Percentiles rank a stretch among this genome's conserved stretches.
These are phyloP conservation scores for Drosophila diplacantha DNA, from an alignment of 2,888 invertebrate genomes.

Conservation along the genomic window DNA sequence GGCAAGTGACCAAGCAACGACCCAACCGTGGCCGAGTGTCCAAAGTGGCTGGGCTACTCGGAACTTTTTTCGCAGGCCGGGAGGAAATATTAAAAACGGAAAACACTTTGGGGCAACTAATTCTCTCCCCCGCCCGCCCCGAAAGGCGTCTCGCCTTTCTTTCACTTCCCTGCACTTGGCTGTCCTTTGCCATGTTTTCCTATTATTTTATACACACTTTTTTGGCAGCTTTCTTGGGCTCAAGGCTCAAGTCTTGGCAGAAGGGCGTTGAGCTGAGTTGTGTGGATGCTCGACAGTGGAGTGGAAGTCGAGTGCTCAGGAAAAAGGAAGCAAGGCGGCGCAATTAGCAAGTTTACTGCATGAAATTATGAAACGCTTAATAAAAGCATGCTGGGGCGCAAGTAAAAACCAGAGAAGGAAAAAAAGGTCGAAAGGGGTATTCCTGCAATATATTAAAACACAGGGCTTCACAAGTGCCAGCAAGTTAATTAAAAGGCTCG, in stretches of 20 bases:
- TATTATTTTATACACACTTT: slow-evolving; percentile 29
- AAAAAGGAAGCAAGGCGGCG: slow-evolving; percentile 61
- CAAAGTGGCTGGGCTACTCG: slow-evolving; percentile 40
- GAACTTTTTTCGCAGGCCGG: slow-evolving; percentile 60
- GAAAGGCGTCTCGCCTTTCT: slow-evolving; percentile 17
- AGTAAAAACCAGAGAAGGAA: slow-evolving; percentile 4
- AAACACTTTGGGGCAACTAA: slow-evolving; percentile 69
- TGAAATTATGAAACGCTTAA: slow-evolving; percentile 70
- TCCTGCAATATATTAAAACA: slow-evolving; percentile 46
- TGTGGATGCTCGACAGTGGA: slow-evolving; percentile 17
- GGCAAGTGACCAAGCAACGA: slow-evolving; percentile 23
- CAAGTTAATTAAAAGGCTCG: slow-evolving; percentile 69
- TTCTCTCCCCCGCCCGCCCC: slow-evolving; percentile 41
- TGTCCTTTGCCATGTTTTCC: slow-evolving; percentile 30
- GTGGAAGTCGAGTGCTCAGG: slow-evolving; percentile 50
- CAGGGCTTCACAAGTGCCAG: slow-evolving; percentile 40
- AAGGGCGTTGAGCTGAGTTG: slow-evolving; percentile 40
- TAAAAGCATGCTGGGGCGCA: slow-evolving; percentile 36
- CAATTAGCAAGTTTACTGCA: slow-evolving; percentile 73
- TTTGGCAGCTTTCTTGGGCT: slow-evolving; percentile 63
- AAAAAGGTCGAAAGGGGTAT: slow-evolving; percentile 31
- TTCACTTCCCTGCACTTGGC: slow-evolving; percentile 12
- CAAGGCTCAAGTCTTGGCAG: slow-evolving; percentile 49
- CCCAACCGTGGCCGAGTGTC: slow-evolving; percentile 53
- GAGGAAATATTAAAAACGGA: slow-evolving; percentile 71